Conservation (phyloP, 2,113 vertebrate species). For the Hippocampus abdominalis region DNA sequence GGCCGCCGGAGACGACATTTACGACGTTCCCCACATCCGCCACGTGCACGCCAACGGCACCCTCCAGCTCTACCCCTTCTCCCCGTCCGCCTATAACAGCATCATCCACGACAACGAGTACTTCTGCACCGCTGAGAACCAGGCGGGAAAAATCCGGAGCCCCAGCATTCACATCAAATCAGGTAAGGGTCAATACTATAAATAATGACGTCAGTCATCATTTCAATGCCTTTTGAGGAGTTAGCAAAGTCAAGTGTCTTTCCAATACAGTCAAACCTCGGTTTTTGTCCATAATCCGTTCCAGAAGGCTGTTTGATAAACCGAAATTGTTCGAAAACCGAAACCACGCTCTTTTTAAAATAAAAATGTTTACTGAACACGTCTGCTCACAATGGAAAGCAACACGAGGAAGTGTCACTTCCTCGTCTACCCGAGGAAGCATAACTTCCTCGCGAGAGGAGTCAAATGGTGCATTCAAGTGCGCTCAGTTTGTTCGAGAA, state of each 20-base stretch:
- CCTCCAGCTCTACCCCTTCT: conserved; percentile 97
- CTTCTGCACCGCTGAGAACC: conserved; percentile 98
- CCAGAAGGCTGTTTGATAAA: no score
- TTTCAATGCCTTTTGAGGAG: background rate
- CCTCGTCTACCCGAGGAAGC: no score
- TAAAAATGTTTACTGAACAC: no score
- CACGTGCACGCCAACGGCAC: conserved; percentile 98
- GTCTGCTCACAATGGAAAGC: no score
- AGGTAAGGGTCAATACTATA: conserved; percentile 71
- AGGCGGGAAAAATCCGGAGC: conserved; percentile 95
- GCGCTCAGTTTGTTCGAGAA: no score
- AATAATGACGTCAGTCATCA: background rate
- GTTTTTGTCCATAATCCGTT: no score
- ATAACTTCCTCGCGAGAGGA: no score
- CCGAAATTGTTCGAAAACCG: no score
- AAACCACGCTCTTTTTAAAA: no score
- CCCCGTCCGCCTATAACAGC: conserved; percentile 98
- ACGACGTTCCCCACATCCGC: conserved; percentile 97
- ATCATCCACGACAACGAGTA: conserved; percentile 99
- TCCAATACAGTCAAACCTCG: no score
- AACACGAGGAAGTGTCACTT: no score
- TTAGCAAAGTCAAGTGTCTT: background rate
- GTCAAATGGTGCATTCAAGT: no score
- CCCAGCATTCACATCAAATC: conserved; percentile 97
- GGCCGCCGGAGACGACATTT: conserved; percentile 98